phyloP scores from a whole-genome alignment of 2,888 invertebrate species.

The Pseudanteris insignis region DNA sequence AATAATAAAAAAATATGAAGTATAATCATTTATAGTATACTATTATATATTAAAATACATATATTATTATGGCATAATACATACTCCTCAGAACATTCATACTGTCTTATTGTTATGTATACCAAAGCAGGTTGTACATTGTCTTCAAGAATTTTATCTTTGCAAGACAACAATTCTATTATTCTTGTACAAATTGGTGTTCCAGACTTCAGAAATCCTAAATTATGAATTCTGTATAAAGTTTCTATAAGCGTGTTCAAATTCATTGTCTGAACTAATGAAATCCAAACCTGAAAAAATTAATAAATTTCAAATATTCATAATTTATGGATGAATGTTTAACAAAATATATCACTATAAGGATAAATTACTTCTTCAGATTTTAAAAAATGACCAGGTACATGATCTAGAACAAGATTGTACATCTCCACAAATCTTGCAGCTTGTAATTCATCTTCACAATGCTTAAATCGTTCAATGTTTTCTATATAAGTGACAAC shows the following conservation, averaged over 20 bases:
- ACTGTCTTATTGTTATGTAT: constrained; percentile 71
- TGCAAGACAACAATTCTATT: constrained; percentile 68
- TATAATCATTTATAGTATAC: background rate
- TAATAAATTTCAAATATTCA: constrained; percentile 16
- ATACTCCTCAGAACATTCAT: constrained; percentile 73
- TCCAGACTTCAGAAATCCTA: constrained; percentile 70
- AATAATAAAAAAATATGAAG: background rate
- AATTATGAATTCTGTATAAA: constrained; percentile 73
- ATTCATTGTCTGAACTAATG: constrained; percentile 70
- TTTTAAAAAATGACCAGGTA: constrained; percentile 75
- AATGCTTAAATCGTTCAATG: constrained; percentile 59
- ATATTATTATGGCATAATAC: too few species aligned
- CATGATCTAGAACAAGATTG: constrained; percentile 73
- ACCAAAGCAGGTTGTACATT: constrained; percentile 70
- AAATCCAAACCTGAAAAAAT: constrained; percentile 74
- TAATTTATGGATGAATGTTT: too few species aligned
- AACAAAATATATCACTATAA: too few species aligned
- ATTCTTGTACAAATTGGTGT: constrained; percentile 69
- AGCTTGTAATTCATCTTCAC: constrained; percentile 68
- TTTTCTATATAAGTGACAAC: constrained; percentile 54
- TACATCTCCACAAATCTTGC: constrained; percentile 68
- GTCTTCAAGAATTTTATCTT: constrained; percentile 65
- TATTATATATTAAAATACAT: too few species aligned
- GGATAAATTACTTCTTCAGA: constrained; percentile 73
- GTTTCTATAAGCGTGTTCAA: constrained; percentile 69